Evolutionary conservation across 2,888 invertebrate genomes (phyloP).

Genomic region (Diaphora mendica): DNA sequence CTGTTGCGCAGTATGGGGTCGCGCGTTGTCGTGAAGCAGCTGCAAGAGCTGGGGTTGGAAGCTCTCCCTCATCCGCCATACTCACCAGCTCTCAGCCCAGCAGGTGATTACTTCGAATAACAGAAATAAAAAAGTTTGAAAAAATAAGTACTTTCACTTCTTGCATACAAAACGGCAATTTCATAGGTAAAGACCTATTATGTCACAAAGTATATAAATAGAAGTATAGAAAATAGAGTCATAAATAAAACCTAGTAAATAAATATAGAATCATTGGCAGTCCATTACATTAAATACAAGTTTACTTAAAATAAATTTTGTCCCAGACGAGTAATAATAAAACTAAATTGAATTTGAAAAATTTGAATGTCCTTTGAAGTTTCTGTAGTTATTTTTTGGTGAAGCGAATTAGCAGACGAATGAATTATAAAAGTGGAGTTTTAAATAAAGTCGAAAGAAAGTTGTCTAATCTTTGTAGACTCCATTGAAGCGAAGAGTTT

Average conservation of each 20-base stretch:
- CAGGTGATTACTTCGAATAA: too few relatives aligned
- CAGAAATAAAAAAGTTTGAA: too few relatives aligned
- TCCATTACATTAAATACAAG: background rate
- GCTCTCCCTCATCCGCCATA: too few relatives aligned
- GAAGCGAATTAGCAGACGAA: background rate
- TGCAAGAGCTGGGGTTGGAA: too few relatives aligned
- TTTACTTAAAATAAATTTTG: background rate
- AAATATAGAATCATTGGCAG: background rate
- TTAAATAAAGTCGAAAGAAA: background rate
- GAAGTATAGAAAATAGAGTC: background rate
- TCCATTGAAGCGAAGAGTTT: background rate
- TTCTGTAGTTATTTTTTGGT: background rate
- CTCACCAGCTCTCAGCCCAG: too few relatives aligned
- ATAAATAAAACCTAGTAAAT: background rate
- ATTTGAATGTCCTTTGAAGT: background rate
- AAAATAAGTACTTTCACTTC: too few relatives aligned
- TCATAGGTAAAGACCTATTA: too few relatives aligned
- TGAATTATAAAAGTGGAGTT: background rate
- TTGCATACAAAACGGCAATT: too few relatives aligned
- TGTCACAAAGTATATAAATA: background rate
- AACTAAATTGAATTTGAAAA: background rate
- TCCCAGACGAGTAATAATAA: background rate
- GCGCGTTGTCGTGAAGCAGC: too few relatives aligned
- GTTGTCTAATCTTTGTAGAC: background rate
- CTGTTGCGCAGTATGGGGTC: too few relatives aligned